phyloP scores from a whole-genome alignment of 1,140 invertebrate genomes.

The Drosophila pallidifrons region DNA sequence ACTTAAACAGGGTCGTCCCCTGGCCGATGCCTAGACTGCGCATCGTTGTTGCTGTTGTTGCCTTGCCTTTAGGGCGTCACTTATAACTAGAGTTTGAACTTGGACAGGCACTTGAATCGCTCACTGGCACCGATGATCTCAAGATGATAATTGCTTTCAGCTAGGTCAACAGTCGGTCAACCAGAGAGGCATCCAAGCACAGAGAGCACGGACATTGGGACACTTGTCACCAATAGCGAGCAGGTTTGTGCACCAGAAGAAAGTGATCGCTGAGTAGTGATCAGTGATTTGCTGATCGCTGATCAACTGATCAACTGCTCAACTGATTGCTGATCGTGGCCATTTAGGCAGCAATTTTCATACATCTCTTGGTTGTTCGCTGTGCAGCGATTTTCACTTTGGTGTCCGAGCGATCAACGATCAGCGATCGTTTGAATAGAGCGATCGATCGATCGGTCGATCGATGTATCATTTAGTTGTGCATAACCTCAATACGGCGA shows the following conservation, averaged over 20 bases:
- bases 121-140: conserved; percentile 56
- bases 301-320: conserved; percentile 16
- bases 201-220: conserved; percentile 9
- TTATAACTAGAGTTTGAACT: conserved; percentile 73
- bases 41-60: no score
- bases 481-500: conserved; percentile 79
- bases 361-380: conserved; percentile 52
- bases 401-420: conserved; percentile 62
- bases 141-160: conserved; percentile 74
- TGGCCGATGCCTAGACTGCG: conserved; percentile 20
- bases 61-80: conserved; percentile 71
- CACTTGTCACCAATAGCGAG: conserved; percentile 70
- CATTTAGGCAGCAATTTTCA: conserved; percentile 77
- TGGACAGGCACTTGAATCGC: conserved; percentile 58
- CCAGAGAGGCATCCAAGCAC: not conserved
- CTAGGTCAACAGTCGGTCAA: conserved; percentile 63
- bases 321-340: conserved; percentile 59
- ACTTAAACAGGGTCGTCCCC: conserved; percentile 77
- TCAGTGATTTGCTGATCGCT: conserved; percentile 13
- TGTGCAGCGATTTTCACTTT: conserved; percentile 64
- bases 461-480: conserved; percentile 62
- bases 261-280: conserved; percentile 56
- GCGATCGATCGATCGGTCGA: conserved; percentile 17
- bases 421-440: conserved; percentile 56
- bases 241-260: conserved; percentile 52